phyloP scores from a whole-genome alignment of 1,140 invertebrate species.

The Philopotamus ludificatus region DNA sequence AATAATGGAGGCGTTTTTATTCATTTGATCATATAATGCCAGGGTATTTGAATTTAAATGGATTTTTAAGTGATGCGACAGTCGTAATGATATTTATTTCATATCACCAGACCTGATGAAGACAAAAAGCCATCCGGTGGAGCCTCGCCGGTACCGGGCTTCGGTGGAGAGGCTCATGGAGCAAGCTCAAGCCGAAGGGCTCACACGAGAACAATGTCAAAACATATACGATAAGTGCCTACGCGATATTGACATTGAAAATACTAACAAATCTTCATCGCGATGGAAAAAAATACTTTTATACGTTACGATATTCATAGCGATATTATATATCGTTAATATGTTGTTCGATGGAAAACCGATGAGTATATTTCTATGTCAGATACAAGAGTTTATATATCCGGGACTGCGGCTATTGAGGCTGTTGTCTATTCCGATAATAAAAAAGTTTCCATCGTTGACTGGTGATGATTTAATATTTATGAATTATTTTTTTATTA shows the following conservation, averaged over 20 bases:
- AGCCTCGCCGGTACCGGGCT: neutral
- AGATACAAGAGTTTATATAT: conserved; percentile 70
- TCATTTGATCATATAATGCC: too few relatives aligned
- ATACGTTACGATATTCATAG: conserved; percentile 33
- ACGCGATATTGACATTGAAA: conserved; percentile 46
- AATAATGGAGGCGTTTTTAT: too few relatives aligned
- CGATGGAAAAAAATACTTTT: conserved; percentile 14
- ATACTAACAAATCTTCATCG: conserved; percentile 35
- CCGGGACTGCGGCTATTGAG: conserved; percentile 63
- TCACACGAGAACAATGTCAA: conserved; percentile 56
- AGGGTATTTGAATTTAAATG: too few relatives aligned
- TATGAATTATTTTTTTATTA: neutral
- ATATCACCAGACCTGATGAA: too few relatives aligned
- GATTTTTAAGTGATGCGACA: too few relatives aligned
- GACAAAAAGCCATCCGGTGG: neutral
- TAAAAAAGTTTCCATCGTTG: conserved; percentile 61
- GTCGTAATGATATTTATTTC: too few relatives aligned
- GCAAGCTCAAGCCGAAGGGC: conserved; percentile 37
- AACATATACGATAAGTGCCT: conserved; percentile 57
- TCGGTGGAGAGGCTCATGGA: neutral
- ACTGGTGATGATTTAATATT: too few relatives aligned
- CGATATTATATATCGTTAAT: conserved; percentile 36
- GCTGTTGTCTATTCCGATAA: conserved; percentile 62
- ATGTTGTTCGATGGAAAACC: conserved; percentile 52
- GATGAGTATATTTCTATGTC: conserved; percentile 59